Evolutionary conservation across 2,113 vertebrate species (phyloP).

Genomic region (Lampris megalopsis): DNA sequence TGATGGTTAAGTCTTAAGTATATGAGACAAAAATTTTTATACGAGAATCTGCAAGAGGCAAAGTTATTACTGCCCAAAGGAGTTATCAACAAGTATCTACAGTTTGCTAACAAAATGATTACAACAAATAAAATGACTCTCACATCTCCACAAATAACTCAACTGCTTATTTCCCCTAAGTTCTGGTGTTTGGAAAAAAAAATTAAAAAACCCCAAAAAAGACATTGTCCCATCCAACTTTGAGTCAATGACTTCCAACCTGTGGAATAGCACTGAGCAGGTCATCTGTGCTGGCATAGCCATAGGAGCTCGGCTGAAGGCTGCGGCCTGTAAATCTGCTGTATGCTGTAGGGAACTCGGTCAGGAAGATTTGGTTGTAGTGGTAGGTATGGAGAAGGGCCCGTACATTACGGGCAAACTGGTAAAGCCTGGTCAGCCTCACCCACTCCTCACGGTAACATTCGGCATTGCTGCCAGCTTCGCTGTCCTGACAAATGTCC

Average conservation of each 20-base stretch:
- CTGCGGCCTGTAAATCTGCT: conserved; percentile 89
- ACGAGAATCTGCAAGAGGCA: too few species aligned
- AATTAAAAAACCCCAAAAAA: too few species aligned
- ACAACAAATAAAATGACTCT: too few species aligned
- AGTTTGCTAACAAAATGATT: too few species aligned
- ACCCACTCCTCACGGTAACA: conserved; percentile 82
- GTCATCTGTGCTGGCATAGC: conserved; percentile 89
- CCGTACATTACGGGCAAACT: conserved; percentile 93
- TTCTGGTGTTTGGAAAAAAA: too few species aligned
- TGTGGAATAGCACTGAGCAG: conserved; percentile 93
- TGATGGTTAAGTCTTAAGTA: too few species aligned
- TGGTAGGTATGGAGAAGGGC: conserved; percentile 96
- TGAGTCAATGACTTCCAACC: conserved; percentile 72
- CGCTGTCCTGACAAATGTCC: conserved; percentile 59
- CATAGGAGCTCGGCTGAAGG: conserved; percentile 88
- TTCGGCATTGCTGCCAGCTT: not conserved
- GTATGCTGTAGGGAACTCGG: conserved; percentile 91
- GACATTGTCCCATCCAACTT: too few species aligned
- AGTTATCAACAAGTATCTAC: too few species aligned
- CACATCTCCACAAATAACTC: too few species aligned
- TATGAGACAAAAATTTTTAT: too few species aligned
- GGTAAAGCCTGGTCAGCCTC: conserved; percentile 90
- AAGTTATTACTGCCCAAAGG: too few species aligned
- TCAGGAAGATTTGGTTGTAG: conserved; percentile 97
- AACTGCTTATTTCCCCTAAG: too few species aligned